phyloP scores from a whole-genome alignment of 2,113 vertebrate species.

The Neoarius graeffei region DNA sequence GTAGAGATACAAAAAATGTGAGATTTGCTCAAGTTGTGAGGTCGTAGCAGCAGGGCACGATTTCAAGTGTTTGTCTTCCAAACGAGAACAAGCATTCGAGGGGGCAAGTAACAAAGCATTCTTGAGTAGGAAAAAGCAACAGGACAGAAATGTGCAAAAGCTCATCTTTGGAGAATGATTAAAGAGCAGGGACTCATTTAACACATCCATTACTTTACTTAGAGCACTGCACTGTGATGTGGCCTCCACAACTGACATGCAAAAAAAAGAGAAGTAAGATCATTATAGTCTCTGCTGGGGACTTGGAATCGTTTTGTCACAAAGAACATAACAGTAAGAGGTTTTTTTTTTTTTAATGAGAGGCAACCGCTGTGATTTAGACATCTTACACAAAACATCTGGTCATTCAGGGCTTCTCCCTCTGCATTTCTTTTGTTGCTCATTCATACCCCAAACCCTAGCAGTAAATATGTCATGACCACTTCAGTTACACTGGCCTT shows the following conservation, averaged over 20 bases:
- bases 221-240: not conserved
- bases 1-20: not conserved
- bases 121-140: slow-evolving; percentile 18
- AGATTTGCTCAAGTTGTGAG: not conserved
- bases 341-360: slow-evolving; percentile 12
- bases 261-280: not conserved
- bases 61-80: slow-evolving; percentile 15
- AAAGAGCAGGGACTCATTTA: not conserved
- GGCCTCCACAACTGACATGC: not conserved
- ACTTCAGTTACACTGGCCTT: not conserved
- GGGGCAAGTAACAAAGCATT: slow-evolving; percentile 19
- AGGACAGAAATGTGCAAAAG: slow-evolving; percentile 22
- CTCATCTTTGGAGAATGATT: slow-evolving; percentile 22
- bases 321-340: not conserved
- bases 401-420: not conserved
- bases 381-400: not conserved
- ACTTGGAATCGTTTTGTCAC: not conserved
- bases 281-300: not conserved
- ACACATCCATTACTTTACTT: not conserved
- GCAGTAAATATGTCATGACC: not conserved
- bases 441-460: not conserved
- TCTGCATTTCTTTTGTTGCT: not conserved
- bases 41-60: slow-evolving; percentile 7
- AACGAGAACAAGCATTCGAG: not conserved
- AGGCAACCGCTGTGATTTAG: not conserved